Evolutionary conservation across 2,888 invertebrate genomes (phyloP), one percentile per base, ranked within the genome.

Genomic region (Agonopterix heracliana): DNA sequence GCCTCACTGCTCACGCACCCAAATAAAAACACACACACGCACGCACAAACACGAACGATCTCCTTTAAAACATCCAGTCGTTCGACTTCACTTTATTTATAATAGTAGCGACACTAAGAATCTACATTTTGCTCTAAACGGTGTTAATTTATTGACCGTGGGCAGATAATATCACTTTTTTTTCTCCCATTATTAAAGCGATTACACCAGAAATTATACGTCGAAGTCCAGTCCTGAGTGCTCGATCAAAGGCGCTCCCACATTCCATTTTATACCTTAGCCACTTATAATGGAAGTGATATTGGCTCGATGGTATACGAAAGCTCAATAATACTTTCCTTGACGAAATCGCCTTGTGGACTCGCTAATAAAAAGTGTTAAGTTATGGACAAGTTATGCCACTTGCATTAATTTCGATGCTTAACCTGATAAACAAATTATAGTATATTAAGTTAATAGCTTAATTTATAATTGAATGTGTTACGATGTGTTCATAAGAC

Each of bases 81-180:
- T 68, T 68, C 73, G 70, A 74, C 58, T 70, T 70, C 72, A 78
- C 73, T 77, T 83, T 86, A 86, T 85, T 84, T 86, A 85, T 85
- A 86, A 85, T 82, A 83, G 85, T 82, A 85, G 85, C 84, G 83
- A 85, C 84, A 84, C 81, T 84, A 83, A 85, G 81, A 79, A 80
- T 85, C 84, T 87, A 87, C 86, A 85, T 86, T 87, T 88, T 78
- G 87, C 88, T 87, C 83, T 88, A 88, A 88, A 87, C 83, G 86
- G 87, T 85, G 88, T 88, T 88, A 88, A 88, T 88, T 88, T 88
- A 88, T 88, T 86, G 81, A 87, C 83, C 81, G 87, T 87, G 87
- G 86, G 87, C 82, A 88, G 88, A 88, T 88, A 88, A 88, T 88
- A 88, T 87, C 86, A 81, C 81, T 84, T 87, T 89, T 80, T 26